phyloP scores from a whole-genome alignment of 2,797 vertebrate genomes.

The Helarctos malayanus region DNA sequence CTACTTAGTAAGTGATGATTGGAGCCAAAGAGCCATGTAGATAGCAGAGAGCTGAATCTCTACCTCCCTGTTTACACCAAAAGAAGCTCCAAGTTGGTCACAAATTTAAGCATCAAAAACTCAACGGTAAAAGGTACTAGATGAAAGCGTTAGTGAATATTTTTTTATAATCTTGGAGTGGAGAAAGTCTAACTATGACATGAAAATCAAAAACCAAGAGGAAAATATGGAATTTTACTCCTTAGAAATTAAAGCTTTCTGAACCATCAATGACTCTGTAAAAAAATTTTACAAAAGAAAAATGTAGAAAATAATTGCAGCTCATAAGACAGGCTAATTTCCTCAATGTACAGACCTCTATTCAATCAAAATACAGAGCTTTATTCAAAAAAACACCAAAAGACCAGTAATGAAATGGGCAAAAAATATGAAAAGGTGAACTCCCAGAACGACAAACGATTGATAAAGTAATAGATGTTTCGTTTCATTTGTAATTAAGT shows the following conservation, averaged over 20 bases:
- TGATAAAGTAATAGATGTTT: background rate
- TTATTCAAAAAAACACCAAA: conserved; percentile 15
- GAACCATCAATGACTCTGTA: background rate
- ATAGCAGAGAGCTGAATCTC: background rate
- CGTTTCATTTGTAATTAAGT: conserved; percentile 24
- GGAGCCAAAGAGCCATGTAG: background rate
- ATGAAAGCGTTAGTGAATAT: conserved; percentile 25
- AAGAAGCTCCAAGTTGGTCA: background rate
- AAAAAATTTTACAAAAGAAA: conserved; percentile 23
- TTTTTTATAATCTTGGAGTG: conserved; percentile 31
- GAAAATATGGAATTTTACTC: background rate
- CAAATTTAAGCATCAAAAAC: conserved; percentile 33
- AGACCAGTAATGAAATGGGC: conserved; percentile 37
- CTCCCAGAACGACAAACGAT: background rate
- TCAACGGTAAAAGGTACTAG: background rate
- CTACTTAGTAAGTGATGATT: background rate
- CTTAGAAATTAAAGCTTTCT: conserved; percentile 40
- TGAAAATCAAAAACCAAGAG: conserved; percentile 39
- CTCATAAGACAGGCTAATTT: background rate
- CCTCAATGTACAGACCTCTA: background rate
- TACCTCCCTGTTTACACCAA: background rate
- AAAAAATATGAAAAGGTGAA: conserved; percentile 36
- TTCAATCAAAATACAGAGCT: background rate
- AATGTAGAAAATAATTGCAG: background rate
- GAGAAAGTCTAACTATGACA: background rate